A percentile compares a stretch with the other conserved stretches of the same genome.
Conservation (phyloP, 1,140 invertebrate species). For the Meteorus sp. region DNA sequence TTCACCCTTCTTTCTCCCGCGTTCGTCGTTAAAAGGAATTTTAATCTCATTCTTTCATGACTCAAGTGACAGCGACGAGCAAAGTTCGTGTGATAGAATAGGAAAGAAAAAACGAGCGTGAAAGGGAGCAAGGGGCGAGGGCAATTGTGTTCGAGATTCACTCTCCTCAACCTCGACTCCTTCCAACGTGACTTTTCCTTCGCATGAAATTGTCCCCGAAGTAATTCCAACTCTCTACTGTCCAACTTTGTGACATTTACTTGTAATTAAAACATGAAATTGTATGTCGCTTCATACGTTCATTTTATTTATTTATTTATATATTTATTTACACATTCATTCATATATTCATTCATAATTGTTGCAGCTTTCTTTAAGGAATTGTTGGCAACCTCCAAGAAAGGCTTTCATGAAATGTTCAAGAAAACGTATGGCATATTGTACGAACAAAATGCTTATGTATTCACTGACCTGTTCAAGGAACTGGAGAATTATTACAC, state of each 20-base stretch:
- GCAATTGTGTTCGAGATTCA: neutral
- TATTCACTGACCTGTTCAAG: slow-evolving; percentile 90
- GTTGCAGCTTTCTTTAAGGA: slow-evolving; percentile 85
- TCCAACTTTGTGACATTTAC: slow-evolving; percentile 4
- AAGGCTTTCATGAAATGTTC: slow-evolving; percentile 93
- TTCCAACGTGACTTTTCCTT: too few species aligned
- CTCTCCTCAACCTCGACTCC: neutral
- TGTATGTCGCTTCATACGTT: too few species aligned
- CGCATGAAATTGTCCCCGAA: too few species aligned
- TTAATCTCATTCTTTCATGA: slow-evolving; percentile 45
- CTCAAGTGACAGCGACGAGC: slow-evolving; percentile 32
- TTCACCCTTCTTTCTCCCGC: neutral
- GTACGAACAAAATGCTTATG: slow-evolving; percentile 90
- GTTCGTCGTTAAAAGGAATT: slow-evolving; percentile 45
- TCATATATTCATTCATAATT: slow-evolving; percentile 28
- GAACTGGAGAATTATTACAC: slow-evolving; percentile 89
- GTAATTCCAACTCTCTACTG: neutral
- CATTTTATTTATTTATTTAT: slow-evolving; percentile 11
- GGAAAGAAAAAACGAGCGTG: slow-evolving; percentile 5
- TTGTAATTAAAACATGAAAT: slow-evolving; percentile 20
- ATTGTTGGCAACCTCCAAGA: slow-evolving; percentile 78
- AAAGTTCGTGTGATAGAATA: slow-evolving; percentile 5
- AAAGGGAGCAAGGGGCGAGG: neutral
- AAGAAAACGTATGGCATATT: slow-evolving; percentile 91
- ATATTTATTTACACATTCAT: slow-evolving; percentile 27